Percentiles rank a stretch among this genome's conserved stretches.
Evolutionary conservation across 1,140 invertebrate genomes (phyloP).

Genomic region (Alviniconcha marisindica): DNA sequence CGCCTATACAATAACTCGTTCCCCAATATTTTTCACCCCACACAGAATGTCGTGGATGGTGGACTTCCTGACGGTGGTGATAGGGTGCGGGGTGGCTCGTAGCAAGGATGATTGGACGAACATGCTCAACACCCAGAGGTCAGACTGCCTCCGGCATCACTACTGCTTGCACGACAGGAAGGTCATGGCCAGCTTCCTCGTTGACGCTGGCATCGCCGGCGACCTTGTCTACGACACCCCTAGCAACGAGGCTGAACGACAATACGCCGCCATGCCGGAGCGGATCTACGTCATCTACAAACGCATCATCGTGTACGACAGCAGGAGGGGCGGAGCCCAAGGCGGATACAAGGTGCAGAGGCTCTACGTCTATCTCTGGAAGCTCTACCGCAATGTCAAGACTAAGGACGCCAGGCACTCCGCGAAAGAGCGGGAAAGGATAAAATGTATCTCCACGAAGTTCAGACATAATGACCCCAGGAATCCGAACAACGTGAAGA

Average conservation of each 20-base stretch:
- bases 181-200: not conserved
- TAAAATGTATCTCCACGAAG: no score
- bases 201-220: not conserved
- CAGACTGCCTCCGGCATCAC: not conserved
- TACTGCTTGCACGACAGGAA: not conserved
- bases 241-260: not conserved
- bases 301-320: not conserved
- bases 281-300: not conserved
- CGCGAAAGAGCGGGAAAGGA: no score
- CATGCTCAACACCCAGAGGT: not conserved
- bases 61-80: constrained; percentile 7
- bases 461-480: no score
- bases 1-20: no score
- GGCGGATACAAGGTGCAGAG: not conserved
- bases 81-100: not conserved
- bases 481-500: no score
- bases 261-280: not conserved
- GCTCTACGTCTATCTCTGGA: no score
- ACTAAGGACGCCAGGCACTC: no score
- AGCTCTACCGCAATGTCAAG: no score
- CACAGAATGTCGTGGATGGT: constrained; percentile 10
- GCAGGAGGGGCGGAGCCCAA: not conserved
- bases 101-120: not conserved
- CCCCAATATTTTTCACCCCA: not conserved
- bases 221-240: not conserved